A percentile compares a stretch with the other conserved stretches of the same genome.
Conservation (phyloP, 2,888 invertebrate species). For the Spilarctia lutea region DNA sequence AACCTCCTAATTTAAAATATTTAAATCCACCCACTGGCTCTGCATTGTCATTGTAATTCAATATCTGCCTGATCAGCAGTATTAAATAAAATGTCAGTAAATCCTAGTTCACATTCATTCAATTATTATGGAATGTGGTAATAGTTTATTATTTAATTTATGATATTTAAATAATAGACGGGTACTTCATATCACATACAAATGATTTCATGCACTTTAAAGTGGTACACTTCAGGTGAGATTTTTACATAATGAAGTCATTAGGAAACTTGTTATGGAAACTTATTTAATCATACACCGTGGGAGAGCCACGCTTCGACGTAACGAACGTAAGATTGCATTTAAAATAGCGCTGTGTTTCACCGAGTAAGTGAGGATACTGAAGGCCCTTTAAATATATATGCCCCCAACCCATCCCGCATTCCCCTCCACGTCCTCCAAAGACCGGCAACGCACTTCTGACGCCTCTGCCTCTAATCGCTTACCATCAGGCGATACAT, state of each 20-base stretch:
- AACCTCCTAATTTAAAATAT: neutral
- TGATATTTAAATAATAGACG: neutral
- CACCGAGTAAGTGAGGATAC: too few relatives aligned
- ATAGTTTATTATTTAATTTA: neutral
- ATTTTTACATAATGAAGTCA: neutral
- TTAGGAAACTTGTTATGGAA: neutral
- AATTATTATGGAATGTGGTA: neutral
- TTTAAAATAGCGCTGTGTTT: too few relatives aligned
- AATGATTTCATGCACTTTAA: neutral
- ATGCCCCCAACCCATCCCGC: too few relatives aligned
- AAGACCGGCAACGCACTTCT: too few relatives aligned
- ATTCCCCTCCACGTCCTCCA: too few relatives aligned
- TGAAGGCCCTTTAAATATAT: too few relatives aligned
- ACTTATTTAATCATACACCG: neutral
- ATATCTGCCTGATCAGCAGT: neutral
- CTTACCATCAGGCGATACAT: too few relatives aligned
- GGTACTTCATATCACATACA: neutral
- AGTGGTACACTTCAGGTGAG: neutral
- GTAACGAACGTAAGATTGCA: too few relatives aligned
- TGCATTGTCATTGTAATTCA: neutral
- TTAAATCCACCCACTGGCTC: neutral
- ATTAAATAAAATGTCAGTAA: neutral
- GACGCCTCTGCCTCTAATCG: too few relatives aligned
- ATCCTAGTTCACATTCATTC: neutral
- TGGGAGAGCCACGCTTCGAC: too few relatives aligned